A percentile compares a stretch with the other conserved stretches of the same genome.
Evolutionary conservation across 2,888 invertebrate genomes (phyloP).

Genomic region (Tetheella fluctuosa): DNA sequence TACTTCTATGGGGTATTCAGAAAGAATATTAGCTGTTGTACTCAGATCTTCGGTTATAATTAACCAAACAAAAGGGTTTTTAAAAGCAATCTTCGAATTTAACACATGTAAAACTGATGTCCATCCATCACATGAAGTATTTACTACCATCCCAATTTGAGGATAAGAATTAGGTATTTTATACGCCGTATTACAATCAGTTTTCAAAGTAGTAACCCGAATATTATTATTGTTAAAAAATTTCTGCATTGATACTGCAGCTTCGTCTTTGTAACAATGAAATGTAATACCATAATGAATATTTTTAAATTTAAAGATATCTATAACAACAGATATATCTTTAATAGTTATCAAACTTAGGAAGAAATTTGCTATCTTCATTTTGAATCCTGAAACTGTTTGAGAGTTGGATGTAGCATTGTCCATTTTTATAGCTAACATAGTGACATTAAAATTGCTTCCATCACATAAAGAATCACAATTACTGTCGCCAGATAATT

Average conservation of each 20-base stretch:
- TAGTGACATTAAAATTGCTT: conserved; percentile 54
- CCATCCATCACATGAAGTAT: conserved; percentile 63
- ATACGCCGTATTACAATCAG: conserved; percentile 24
- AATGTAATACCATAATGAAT: conserved; percentile 53
- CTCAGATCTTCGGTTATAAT: conserved; percentile 52
- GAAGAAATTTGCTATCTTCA: conserved; percentile 32
- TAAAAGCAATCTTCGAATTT: conserved; percentile 34
- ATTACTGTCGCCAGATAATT: conserved; percentile 60
- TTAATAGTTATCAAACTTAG: conserved; percentile 27
- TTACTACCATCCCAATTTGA: conserved; percentile 57
- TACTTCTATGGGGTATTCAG: conserved; percentile 64
- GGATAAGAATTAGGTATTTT: conserved; percentile 29
- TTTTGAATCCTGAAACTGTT: conserved; percentile 17
- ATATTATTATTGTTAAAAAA: conserved; percentile 46
- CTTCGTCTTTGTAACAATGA: conserved; percentile 47
- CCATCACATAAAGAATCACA: conserved; percentile 30
- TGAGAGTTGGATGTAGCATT: not conserved
- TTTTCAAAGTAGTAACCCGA: conserved; percentile 30
- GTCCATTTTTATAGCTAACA: conserved; percentile 11
- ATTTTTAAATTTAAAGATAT: conserved; percentile 61
- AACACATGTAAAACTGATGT: conserved; percentile 34
- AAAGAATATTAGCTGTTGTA: conserved; percentile 49
- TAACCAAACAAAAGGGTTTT: conserved; percentile 66
- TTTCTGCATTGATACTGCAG: conserved; percentile 44
- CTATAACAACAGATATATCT: conserved; percentile 44